A percentile compares a stretch with the other conserved stretches of the same genome.
These are phyloP conservation scores for Dasyprocta punctata DNA, from an alignment of 2,113 vertebrate species.

Conservation along the genomic window DNA sequence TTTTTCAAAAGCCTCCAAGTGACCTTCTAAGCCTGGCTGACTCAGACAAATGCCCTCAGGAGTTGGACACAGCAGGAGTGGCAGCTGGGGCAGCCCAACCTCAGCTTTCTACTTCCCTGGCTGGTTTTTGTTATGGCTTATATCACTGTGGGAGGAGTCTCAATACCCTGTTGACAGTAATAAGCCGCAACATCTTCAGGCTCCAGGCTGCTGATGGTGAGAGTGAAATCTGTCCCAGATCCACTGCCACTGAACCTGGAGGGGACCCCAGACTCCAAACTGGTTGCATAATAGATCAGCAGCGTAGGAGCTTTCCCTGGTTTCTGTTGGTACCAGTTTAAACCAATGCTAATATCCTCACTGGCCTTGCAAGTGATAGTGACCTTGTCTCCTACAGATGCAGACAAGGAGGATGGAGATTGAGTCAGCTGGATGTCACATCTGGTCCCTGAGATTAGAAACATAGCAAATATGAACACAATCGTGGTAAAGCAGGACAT, in stretches of 20 bases:
- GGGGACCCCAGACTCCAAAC: not conserved
- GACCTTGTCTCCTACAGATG: not conserved
- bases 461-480: not conserved
- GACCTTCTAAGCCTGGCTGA: no score
- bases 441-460: not conserved
- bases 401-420: not conserved
- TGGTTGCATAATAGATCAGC: not conserved
- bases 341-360: not conserved
- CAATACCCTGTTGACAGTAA: not conserved
- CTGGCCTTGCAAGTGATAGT: not conserved
- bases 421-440: not conserved
- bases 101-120: not conserved
- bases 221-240: not conserved
- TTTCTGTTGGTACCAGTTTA: not conserved
- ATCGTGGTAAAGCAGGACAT: not conserved
- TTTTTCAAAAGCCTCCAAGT: no score
- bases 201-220: not conserved
- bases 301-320: not conserved
- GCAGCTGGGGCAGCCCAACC: no score
- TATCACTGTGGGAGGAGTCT: not conserved
- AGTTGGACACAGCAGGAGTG: no score
- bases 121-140: not conserved
- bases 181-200: not conserved
- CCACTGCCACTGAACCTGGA: not conserved
- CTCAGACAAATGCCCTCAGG: no score